Percentiles rank a stretch among this genome's conserved stretches.
Conservation (phyloP, 2,797 vertebrate genomes). For the Melanotaenia trifasciata region DNA sequence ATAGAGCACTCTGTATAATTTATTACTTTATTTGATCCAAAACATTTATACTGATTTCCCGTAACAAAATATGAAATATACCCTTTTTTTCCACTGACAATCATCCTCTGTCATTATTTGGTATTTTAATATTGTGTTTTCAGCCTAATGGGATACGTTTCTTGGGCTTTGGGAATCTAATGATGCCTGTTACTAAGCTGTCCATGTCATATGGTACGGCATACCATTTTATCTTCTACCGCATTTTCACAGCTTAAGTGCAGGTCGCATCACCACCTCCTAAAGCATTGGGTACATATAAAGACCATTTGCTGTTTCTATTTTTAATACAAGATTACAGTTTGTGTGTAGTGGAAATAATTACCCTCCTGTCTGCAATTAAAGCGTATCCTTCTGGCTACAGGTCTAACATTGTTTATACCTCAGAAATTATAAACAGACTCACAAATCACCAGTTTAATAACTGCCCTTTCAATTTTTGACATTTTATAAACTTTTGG, state of each 20-base stretch:
- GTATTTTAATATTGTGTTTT: slow-evolving; percentile 35
- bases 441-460: slow-evolving; percentile 37
- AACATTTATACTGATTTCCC: neutral
- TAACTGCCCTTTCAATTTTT: slow-evolving; percentile 23
- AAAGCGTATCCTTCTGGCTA: slow-evolving; percentile 24
- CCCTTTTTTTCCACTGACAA: slow-evolving; percentile 26
- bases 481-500: neutral
- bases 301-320: slow-evolving; percentile 40
- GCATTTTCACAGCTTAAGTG: slow-evolving; percentile 40
- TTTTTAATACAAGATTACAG: slow-evolving; percentile 47
- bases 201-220: slow-evolving; percentile 35
- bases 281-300: slow-evolving; percentile 26
- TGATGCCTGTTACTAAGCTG: slow-evolving; percentile 49
- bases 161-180: slow-evolving; percentile 49
- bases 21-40: neutral
- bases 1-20: slow-evolving; percentile 4
- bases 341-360: slow-evolving; percentile 59
- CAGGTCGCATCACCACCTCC: slow-evolving; percentile 48
- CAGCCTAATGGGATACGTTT: slow-evolving; percentile 54
- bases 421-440: slow-evolving; percentile 41
- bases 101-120: slow-evolving; percentile 23
- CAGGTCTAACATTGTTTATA: slow-evolving; percentile 55
- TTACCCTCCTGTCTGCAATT: slow-evolving; percentile 45
- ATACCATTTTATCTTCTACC: slow-evolving; percentile 38
- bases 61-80: slow-evolving; percentile 16